Evolutionary conservation across 2,888 invertebrate species (phyloP), one percentile per base, ranked within the genome.

Genomic region (Pocota personata): DNA sequence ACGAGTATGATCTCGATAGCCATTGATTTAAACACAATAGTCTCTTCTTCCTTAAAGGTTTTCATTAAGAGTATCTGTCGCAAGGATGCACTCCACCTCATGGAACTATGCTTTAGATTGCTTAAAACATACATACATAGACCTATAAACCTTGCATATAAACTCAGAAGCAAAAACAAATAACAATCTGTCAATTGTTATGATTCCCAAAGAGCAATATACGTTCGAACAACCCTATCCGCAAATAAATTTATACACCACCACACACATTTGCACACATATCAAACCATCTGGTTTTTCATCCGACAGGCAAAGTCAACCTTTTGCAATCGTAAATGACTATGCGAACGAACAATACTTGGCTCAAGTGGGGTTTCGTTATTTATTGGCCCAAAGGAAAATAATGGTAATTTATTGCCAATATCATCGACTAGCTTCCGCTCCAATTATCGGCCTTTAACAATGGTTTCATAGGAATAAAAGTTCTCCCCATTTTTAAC

Each of bases 371-470:
- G 21, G 62, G 10, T 30, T 43, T n/a, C 12, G 50, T 52, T 27
- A 50, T 64, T 30, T 62, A 73, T 73, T 60, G 50, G 27, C 58
- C 35, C 24, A 62, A 30, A 40, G 50, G 50, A 27, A 40, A 40
- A 52, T 52, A 30, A 40, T 37, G 19, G 40, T 40, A 55, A 64
- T 64, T 64, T 64, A 66, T 75, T n/a, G 75, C 32, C 75, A 75
- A 57, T 75, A 43, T 52, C 73, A 52, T 60, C 27, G 64, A 10
- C 46, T 27, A 14, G 43, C 35, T 57, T 66, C 35, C 24, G 46
- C 46, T 35, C 64, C 75, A 75, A 75, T 75, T 75, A 75, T 64
- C 55, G 35, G 14, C 35, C 24, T 12, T 21, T 62, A 62, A 62
- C 60, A 27, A 73, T 21, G 16, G 4, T 35, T 58, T 58, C 21